Percentiles rank a stretch among this genome's conserved stretches.
These are phyloP conservation scores for Pandemis corylana DNA, from an alignment of 2,888 invertebrate genomes.

Conservation along the genomic window DNA sequence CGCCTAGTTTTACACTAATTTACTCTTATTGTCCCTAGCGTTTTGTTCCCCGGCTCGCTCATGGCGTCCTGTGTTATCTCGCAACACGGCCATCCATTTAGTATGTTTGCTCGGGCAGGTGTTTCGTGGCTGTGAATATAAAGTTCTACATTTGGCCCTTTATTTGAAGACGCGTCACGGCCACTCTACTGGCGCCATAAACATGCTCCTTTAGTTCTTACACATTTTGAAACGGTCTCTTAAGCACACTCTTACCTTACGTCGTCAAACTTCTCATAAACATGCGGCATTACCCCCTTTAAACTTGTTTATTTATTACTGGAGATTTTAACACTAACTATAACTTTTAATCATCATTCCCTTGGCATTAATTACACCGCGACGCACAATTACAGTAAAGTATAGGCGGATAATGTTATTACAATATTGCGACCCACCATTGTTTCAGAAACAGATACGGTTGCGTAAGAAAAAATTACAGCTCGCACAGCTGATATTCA, in stretches of 20 bases:
- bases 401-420: neutral
- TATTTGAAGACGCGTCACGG: conserved; percentile 56
- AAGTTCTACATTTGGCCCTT: conserved; percentile 52
- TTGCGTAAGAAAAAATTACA: conserved; percentile 45
- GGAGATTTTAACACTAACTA: neutral
- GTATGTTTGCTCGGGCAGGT: conserved; percentile 55
- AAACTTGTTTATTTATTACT: neutral
- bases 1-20: conserved; percentile 51
- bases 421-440: conserved; percentile 11
- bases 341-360: neutral
- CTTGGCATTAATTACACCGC: neutral
- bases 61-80: conserved; percentile 52
- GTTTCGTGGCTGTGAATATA: conserved; percentile 56
- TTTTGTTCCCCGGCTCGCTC: conserved; percentile 53
- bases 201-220: conserved; percentile 24
- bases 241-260: conserved; percentile 11
- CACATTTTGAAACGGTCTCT: conserved; percentile 1
- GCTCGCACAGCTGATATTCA: conserved; percentile 43
- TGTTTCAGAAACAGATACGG: conserved; percentile 33
- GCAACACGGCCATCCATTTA: conserved; percentile 49
- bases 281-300: neutral
- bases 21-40: conserved; percentile 54
- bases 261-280: conserved; percentile 12
- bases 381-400: neutral
- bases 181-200: conserved; percentile 44